Base-by-base conservation (phyloP, 2,113 vertebrate species). In the Ctenodactylus gundi region DNA sequence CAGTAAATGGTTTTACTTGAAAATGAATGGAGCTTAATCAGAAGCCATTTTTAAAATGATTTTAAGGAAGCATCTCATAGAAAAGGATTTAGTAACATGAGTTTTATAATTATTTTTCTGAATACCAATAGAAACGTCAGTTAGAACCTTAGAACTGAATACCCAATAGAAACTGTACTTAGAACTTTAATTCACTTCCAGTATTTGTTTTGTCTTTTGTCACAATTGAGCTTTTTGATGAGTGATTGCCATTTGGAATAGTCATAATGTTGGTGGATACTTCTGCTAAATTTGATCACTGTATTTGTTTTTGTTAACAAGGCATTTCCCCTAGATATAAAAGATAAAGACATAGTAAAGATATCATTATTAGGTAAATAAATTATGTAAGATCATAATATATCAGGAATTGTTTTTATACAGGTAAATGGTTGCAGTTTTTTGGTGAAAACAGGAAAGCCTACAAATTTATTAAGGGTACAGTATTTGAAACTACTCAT, bases 341-440 rank as follows among this genome's bases (percentile, higher is more conserved):
- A 77, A 93, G 62, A 23, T 46, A 76, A n/a, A 21, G 49, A 75
- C 55, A 86, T 82, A 94, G 39, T 68, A 91, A 44, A 90, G 90
- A 70, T 96, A 51, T 77, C 84, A 41, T 81, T 85, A 10, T 90
- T 88, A 95, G 93, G 57, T 68, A 96, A 96, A 93, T 96, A 58
- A 91, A 96, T 80, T 93, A 39, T 97, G 91, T 97, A 92, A 97
- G 93, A 86, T 95, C 77, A 91, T 98, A 97, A 98, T 94, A 44
- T 89, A 96, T 95, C 95, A 97, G 97, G 97, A 95, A 98, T 98
- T 98, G 91, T 98, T 97, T 98, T 98, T 97, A 91, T 97, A 98
- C 99, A 99, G 99, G 99, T 99, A 96, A 99, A 99, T 98, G 99
- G 98, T 97, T 99, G 98, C 99, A 98, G 98, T 98, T 98, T 98